These are phyloP conservation scores for Cantharis nigra DNA, from an alignment of 2,888 invertebrate genomes.

Conservation along the genomic window DNA sequence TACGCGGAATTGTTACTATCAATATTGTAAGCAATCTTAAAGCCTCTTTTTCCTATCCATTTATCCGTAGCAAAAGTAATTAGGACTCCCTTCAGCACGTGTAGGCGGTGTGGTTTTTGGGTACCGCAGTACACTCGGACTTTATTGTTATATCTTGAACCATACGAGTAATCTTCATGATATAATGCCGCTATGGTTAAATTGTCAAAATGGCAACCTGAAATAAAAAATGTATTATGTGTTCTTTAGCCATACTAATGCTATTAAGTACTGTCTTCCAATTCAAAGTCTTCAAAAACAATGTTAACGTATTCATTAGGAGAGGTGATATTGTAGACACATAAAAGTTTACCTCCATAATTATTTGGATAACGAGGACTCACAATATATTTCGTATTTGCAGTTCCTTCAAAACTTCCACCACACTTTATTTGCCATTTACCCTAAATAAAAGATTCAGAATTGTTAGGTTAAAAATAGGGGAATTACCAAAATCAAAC, in stretches of 20 bases:
- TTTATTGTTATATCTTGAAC: not conserved
- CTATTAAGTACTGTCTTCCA: slow-evolving; percentile 47
- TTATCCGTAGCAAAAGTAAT: slow-evolving; percentile 64
- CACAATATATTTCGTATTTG: slow-evolving; percentile 59
- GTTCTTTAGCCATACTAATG: no score
- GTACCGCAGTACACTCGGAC: slow-evolving; percentile 56
- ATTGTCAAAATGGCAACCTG: slow-evolving; percentile 57
- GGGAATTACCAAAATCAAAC: no score
- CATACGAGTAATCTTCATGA: not conserved
- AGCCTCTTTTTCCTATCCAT: slow-evolving; percentile 62
- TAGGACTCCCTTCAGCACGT: slow-evolving; percentile 48
- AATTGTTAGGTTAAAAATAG: no score
- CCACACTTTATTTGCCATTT: slow-evolving; percentile 73
- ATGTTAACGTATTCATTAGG: slow-evolving; percentile 59
- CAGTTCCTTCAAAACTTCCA: slow-evolving; percentile 63
- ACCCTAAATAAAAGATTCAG: slow-evolving; percentile 56
- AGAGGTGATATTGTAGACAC: slow-evolving; percentile 67
- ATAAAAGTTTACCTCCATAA: slow-evolving; percentile 65
- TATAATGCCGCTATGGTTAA: slow-evolving; percentile 54
- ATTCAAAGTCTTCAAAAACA: slow-evolving; percentile 64
- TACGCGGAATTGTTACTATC: slow-evolving; percentile 50
- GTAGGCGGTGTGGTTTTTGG: slow-evolving; percentile 52
- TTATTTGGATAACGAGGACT: slow-evolving; percentile 75
- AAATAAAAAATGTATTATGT: not conserved
- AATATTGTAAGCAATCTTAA: slow-evolving; percentile 63